These are phyloP conservation scores for Drosophila aff. DNA, from an alignment of 1,140 invertebrate species.

Conservation along the genomic window DNA sequence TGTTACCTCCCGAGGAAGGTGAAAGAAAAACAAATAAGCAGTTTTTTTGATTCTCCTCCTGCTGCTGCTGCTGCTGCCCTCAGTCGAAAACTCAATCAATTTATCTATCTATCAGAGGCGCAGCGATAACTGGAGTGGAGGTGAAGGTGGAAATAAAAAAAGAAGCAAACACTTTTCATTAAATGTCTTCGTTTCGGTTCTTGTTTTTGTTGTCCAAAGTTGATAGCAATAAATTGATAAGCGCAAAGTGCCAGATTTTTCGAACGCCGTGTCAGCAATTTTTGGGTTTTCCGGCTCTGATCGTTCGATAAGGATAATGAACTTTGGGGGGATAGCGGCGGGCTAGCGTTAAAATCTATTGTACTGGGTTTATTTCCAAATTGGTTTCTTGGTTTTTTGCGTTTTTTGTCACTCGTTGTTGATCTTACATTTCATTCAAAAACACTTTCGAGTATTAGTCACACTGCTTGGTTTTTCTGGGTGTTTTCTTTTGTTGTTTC, in stretches of 20 bases:
- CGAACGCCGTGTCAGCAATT: constrained; percentile 37
- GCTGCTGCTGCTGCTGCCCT: constrained; percentile 2
- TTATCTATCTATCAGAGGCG: constrained; percentile 66
- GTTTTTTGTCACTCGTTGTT: constrained; percentile 20
- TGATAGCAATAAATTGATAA: constrained; percentile 83
- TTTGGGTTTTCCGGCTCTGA: constrained; percentile 29
- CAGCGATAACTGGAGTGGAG: constrained; percentile 53
- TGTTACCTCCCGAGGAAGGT: constrained; percentile 47
- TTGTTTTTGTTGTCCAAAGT: constrained; percentile 36
- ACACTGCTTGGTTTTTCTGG: constrained; percentile 36
- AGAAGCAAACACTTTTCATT: constrained; percentile 77
- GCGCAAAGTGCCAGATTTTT: constrained; percentile 73
- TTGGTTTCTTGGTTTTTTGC: constrained; percentile 25
- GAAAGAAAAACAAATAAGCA: constrained; percentile 38
- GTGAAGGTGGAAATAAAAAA: constrained; percentile 18
- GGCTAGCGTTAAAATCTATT: constrained; percentile 28
- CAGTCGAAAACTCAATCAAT: constrained; percentile 71
- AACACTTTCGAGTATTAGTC: constrained; percentile 17
- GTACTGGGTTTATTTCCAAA: background rate
- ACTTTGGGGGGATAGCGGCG: constrained; percentile 25
- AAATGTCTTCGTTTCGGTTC: constrained; percentile 52
- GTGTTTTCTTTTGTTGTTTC: constrained; percentile 14
- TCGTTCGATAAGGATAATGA: constrained; percentile 43
- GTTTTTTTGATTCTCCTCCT: constrained; percentile 4
- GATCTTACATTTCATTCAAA: constrained; percentile 45